A percentile compares a stretch with the other conserved stretches of the same genome.
These are phyloP conservation scores for Trinorchestia longiramus DNA, from an alignment of 1,140 invertebrate species.

Conservation along the genomic window DNA sequence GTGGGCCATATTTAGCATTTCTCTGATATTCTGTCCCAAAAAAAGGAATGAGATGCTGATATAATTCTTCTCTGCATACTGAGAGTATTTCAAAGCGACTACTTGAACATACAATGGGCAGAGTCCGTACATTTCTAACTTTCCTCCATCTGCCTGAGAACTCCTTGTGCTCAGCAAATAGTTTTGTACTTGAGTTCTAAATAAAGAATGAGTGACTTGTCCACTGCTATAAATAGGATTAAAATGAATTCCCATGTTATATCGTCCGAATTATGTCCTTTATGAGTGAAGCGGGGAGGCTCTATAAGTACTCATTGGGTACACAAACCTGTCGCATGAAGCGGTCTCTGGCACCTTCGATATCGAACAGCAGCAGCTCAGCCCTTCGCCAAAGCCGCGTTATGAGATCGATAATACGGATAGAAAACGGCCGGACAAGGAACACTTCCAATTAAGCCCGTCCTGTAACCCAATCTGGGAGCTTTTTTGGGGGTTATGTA, in stretches of 20 bases:
- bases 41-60: no score
- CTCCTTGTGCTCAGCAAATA: no score
- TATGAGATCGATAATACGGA: neutral
- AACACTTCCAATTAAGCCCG: slow-evolving; percentile 15
- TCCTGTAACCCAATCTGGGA: slow-evolving; percentile 15
- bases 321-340: neutral
- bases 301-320: neutral
- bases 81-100: no score
- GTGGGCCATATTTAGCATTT: no score
- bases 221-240: no score
- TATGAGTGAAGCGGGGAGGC: neutral
- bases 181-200: no score
- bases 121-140: no score
- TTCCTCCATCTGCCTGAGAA: no score
- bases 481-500: slow-evolving; percentile 7
- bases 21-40: no score
- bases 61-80: no score
- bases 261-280: neutral
- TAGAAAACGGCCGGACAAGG: slow-evolving; percentile 2
- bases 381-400: neutral
- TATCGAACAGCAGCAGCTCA: neutral
- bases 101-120: no score
- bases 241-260: neutral
- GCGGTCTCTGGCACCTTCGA: neutral
- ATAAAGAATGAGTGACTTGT: no score